Evolutionary conservation across 1,140 invertebrate species (phyloP), one percentile per base, ranked within the genome.

Genomic region (Ceratina calcarata): DNA sequence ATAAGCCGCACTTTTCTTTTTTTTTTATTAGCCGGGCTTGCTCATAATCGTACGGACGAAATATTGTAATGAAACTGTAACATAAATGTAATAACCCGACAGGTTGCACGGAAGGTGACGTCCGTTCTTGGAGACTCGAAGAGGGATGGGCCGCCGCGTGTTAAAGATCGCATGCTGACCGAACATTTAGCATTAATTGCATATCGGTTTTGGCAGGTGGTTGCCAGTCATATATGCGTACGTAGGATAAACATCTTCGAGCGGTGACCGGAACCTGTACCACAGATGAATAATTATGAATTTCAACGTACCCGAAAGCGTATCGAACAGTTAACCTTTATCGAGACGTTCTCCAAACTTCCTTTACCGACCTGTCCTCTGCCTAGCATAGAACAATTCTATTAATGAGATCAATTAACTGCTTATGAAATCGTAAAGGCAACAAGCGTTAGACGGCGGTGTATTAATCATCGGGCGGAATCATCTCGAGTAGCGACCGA

Each of bases 121-220:
- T 15, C 24, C 22, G 68, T 79, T 81, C 53, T 45, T 58, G 12
- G 55, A 4, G 37, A 78, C 49, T 37, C 22, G 3, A 3, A 58
- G 45, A 71, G 57, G 78, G 79, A 82, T 83, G 75, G 77, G 61
- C 72, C 45, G 68, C 57, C 71, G 37, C 72, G 74, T 81, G 72
- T 45, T 45, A 45, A 85, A 85, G 83, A 81, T 90, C 79, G 89
- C 88, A 87, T 90, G 88, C 73, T 85, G 70, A 69, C 51, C 61
- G 86, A 88, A 83, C 89, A 86, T 90, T 90, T 86, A 87, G 81
- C 85, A 89, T 90, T 89, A 90, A 90, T 89, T 86, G 86, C 82
- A 82, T 87, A 90, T 90, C 84, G 86, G 84, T 88, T 89, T 90
- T 90, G 88, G 88, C 89, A 90, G 89, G 87, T 90, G 89, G 81